phyloP scores from a whole-genome alignment of 2,888 invertebrate species.

The Acanthopleura granulata region DNA sequence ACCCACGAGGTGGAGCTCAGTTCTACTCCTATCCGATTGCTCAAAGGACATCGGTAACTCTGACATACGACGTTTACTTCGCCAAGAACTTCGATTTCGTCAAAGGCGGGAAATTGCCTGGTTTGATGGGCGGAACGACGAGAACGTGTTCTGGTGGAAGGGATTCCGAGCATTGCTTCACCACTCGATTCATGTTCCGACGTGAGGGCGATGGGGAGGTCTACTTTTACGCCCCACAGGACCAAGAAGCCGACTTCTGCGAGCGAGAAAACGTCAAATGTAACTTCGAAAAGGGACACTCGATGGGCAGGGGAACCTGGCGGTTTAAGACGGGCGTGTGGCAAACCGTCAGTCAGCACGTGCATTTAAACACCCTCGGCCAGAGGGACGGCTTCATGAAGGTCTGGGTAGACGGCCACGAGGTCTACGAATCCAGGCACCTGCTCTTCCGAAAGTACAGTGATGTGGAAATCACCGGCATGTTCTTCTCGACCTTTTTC shows the following conservation, averaged over 20 bases:
- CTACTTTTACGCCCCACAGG: constrained; percentile 48
- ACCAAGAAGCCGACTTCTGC: constrained; percentile 36
- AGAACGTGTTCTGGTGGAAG: constrained; percentile 45
- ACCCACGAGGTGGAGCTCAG: constrained; percentile 37
- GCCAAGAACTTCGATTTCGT: constrained; percentile 35
- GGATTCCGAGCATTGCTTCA: constrained; percentile 44
- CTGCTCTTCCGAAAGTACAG: constrained; percentile 37
- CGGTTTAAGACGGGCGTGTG: constrained; percentile 37
- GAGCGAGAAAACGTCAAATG: constrained; percentile 28
- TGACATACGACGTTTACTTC: constrained; percentile 39
- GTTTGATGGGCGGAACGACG: constrained; percentile 40
- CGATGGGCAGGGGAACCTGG: constrained; percentile 29
- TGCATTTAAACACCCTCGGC: constrained; percentile 42
- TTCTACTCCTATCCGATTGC: constrained; percentile 37
- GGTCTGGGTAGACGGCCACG: constrained; percentile 41
- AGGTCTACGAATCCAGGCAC: constrained; percentile 31
- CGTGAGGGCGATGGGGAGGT: constrained; percentile 48
- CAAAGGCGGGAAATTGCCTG: constrained; percentile 50
- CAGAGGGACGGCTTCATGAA: constrained; percentile 39
- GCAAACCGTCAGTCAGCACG: constrained; percentile 44
- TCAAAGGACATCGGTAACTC: constrained; percentile 27
- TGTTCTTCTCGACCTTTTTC: constrained; percentile 54
- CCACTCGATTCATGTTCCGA: constrained; percentile 54
- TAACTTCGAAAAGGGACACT: constrained; percentile 34
- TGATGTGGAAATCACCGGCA: constrained; percentile 37